These are phyloP conservation scores for Galemys pyrenaicus DNA, from an alignment of 2,113 vertebrate genomes.

Conservation along the genomic window DNA sequence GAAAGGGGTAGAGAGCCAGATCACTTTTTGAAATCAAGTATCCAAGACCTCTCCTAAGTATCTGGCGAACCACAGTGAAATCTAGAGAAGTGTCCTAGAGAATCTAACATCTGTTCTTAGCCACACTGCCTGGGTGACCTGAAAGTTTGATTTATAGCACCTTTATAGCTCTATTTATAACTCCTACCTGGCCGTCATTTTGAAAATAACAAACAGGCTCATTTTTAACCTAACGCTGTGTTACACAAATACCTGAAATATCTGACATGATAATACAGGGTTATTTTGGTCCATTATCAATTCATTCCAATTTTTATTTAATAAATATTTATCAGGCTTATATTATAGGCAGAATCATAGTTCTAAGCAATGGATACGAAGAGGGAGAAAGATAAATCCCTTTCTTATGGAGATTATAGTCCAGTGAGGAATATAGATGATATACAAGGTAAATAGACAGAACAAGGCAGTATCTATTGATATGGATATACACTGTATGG, in stretches of 20 bases:
- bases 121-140: too few relatives aligned
- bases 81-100: not conserved
- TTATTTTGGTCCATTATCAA: not conserved
- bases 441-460: not conserved
- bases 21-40: not conserved
- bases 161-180: too few relatives aligned
- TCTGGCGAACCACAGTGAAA: not conserved
- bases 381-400: not conserved
- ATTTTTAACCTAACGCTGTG: not conserved
- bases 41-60: not conserved
- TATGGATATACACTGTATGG: not conserved
- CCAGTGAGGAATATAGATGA: not conserved
- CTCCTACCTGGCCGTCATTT: not conserved
- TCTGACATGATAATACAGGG: not conserved
- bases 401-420: not conserved
- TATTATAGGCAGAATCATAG: not conserved
- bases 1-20: not conserved
- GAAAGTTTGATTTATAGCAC: not conserved
- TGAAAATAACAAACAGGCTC: not conserved
- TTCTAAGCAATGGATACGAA: not conserved
- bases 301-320: not conserved
- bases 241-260: not conserved
- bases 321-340: not conserved
- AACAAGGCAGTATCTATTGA: not conserved
- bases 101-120: not conserved